Conservation (phyloP, 64 coral and sea anemone species). For the Dendronephthya gigantea region DNA sequence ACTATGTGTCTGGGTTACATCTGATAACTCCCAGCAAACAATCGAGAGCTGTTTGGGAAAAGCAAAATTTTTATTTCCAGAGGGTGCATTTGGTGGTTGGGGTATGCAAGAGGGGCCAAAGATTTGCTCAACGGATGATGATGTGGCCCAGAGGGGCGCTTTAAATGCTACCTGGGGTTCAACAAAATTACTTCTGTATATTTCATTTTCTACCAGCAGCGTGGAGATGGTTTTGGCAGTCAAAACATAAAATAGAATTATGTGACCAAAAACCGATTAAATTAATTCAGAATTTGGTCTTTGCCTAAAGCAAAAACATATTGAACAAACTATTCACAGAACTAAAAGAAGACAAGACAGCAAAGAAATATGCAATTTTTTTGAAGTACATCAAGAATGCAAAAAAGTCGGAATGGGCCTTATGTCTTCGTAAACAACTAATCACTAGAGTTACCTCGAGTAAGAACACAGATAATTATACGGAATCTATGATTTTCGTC, state of each 20-base stretch:
- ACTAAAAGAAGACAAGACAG: neutral
- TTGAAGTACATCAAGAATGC: neutral
- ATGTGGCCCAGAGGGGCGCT: slow-evolving; percentile 25
- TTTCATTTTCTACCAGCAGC: slow-evolving; percentile 40
- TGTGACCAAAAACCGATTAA: slow-evolving; percentile 27
- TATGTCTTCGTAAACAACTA: slow-evolving; percentile 12
- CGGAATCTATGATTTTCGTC: slow-evolving; percentile 45
- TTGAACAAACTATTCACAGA: neutral
- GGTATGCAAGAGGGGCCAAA: slow-evolving; percentile 24
- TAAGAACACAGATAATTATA: slow-evolving; percentile 40
- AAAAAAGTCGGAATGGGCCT: slow-evolving; percentile 27
- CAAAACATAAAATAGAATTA: no score
- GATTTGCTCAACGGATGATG: slow-evolving; percentile 42
- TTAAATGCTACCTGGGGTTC: slow-evolving; percentile 10
- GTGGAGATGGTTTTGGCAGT: slow-evolving; percentile 16
- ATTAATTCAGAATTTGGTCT: slow-evolving; percentile 17
- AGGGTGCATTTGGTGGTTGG: slow-evolving; percentile 19
- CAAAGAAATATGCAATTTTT: neutral
- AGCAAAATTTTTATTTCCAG: slow-evolving; percentile 1
- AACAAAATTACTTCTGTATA: slow-evolving; percentile 36
- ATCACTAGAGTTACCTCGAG: slow-evolving; percentile 21
- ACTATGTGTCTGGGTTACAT: slow-evolving; percentile 37
- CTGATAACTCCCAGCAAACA: neutral
- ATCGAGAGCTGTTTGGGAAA: slow-evolving; percentile 17
- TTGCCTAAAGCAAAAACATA: neutral